Evolutionary conservation across 2,113 vertebrate species (phyloP).

Genomic region (Oncorhynchus clarkii): DNA sequence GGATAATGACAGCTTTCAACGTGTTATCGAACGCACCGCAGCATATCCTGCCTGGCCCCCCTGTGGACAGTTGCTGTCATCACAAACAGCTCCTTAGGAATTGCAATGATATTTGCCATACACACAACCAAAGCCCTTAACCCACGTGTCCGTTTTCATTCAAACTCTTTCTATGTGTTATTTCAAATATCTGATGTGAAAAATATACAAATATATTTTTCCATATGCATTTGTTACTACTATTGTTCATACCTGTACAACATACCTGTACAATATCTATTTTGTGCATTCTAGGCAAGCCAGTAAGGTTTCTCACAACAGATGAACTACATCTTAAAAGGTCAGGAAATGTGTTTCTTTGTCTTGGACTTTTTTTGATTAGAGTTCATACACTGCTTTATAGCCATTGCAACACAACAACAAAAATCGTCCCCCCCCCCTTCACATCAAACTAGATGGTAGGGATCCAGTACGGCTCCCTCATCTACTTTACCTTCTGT

Average conservation of each 20-base stretch:
- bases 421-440: too few species aligned
- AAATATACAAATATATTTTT: too few species aligned
- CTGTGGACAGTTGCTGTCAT: constrained; percentile 46
- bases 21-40: neutral
- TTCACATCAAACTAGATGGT: neutral
- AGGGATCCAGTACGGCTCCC: neutral
- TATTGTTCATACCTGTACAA: neutral
- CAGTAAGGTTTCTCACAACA: too few species aligned
- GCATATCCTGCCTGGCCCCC: constrained; percentile 41
- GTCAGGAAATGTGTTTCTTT: too few species aligned
- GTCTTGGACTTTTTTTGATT: too few species aligned
- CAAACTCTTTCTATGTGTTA: neutral
- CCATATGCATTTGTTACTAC: too few species aligned
- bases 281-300: too few species aligned
- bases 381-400: too few species aligned
- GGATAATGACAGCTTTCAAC: neutral
- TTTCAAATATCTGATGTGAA: neutral
- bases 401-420: too few species aligned
- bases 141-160: neutral
- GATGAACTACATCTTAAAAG: too few species aligned
- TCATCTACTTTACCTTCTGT: constrained; percentile 5
- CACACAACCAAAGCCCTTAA: too few species aligned
- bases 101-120: neutral
- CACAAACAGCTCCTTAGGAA: constrained; percentile 30
- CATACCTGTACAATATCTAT: neutral